Conservation (phyloP, 2,113 vertebrate genomes). For the Trogon surrucura region DNA sequence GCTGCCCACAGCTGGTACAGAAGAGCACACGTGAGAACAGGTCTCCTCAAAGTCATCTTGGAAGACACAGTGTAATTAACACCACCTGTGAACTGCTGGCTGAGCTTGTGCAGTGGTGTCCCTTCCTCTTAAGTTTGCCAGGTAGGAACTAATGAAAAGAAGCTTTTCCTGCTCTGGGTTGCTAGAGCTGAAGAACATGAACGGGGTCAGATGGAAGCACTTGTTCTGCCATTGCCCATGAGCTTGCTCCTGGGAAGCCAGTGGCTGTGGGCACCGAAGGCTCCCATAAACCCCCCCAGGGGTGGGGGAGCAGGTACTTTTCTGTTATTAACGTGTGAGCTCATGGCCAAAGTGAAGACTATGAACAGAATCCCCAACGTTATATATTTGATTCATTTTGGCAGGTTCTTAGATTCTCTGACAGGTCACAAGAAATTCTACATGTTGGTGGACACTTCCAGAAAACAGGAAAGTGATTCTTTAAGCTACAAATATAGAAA, state of each 20-base stretch:
- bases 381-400: neutral
- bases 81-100: neutral
- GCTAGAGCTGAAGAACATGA: neutral
- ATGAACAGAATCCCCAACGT: neutral
- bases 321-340: neutral
- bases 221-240: neutral
- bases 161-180: neutral
- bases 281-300: neutral
- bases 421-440: neutral
- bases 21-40: neutral
- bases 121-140: neutral
- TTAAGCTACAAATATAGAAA: neutral
- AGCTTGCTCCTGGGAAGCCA: neutral
- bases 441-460: rapidly evolving
- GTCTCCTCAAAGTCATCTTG: neutral
- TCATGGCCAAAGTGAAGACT: neutral
- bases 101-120: neutral
- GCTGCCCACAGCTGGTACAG: neutral
- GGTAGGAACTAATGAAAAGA: neutral
- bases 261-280: neutral
- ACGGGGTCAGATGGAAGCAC: neutral
- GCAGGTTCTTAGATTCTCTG: neutral
- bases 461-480: neutral
- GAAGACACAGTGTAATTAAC: neutral
- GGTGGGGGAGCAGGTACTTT: neutral